Evolutionary conservation across 2,888 invertebrate species (phyloP).

Genomic region (Megamerina dolium): DNA sequence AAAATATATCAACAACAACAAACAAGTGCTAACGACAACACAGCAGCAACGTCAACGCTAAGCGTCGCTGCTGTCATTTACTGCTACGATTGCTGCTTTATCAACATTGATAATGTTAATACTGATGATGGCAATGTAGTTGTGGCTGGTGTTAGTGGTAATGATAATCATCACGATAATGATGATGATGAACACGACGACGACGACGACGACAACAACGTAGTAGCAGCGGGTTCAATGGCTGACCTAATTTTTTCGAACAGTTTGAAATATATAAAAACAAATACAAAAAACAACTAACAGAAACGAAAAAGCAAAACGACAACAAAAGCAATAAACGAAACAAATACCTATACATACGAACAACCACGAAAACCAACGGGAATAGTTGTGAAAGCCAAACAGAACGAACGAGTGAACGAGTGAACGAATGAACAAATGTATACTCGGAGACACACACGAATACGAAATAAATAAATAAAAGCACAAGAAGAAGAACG

Average conservation of each 20-base stretch:
- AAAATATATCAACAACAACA: too few species aligned
- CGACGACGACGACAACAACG: conserved; percentile 5
- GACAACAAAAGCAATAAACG: conserved; percentile 6
- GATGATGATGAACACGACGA: background rate
- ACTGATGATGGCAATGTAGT: too few species aligned
- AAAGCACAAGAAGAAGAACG: background rate
- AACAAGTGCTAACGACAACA: too few species aligned
- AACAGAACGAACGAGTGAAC: too few species aligned
- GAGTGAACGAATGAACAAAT: too few species aligned
- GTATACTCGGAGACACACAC: too few species aligned
- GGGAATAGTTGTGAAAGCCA: conserved; percentile 34
- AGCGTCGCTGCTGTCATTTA: too few species aligned
- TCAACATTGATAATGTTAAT: too few species aligned
- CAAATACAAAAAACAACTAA: conserved; percentile 2
- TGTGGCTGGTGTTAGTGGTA: too few species aligned
- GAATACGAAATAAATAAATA: background rate
- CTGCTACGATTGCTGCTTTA: too few species aligned
- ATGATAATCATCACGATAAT: background rate
- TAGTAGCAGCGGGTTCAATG: conserved; percentile 38
- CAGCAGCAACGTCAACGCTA: too few species aligned
- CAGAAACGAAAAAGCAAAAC: background rate
- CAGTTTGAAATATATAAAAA: conserved; percentile 2
- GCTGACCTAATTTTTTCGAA: conserved; percentile 51
- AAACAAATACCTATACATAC: background rate
- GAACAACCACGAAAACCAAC: conserved; percentile 13